These are phyloP conservation scores for Mesocricetus auratus DNA, from an alignment of 2,113 vertebrate genomes.

Conservation along the genomic window DNA sequence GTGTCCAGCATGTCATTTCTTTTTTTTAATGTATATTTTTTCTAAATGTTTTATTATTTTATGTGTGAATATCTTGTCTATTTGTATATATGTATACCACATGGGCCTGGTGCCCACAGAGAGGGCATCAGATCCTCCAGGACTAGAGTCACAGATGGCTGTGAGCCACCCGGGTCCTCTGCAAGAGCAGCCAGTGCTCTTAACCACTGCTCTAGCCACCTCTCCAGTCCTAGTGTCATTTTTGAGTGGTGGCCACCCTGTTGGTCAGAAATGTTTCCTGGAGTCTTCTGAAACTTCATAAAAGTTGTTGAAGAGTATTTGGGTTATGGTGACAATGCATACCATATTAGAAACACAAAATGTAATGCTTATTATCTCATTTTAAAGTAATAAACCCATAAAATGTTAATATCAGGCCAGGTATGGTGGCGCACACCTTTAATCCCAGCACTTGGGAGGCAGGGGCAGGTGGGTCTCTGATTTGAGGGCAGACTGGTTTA, in stretches of 20 bases:
- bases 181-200: background rate
- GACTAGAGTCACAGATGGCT: background rate
- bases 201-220: background rate
- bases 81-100: background rate
- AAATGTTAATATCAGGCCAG: background rate
- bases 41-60: background rate
- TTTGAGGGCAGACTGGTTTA: background rate
- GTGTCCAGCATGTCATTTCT: background rate
- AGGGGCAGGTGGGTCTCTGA: background rate
- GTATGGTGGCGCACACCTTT: background rate
- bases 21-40: background rate
- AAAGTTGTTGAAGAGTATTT: background rate
- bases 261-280: background rate
- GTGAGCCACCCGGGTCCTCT: background rate
- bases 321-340: background rate
- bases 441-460: background rate
- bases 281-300: background rate
- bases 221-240: background rate
- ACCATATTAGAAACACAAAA: conserved; percentile 39
- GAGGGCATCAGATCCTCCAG: background rate
- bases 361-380: conserved; percentile 7
- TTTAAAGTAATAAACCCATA: conserved; percentile 8
- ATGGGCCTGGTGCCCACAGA: background rate
- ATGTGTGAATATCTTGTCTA: background rate
- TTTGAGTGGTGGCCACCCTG: background rate